These are phyloP conservation scores for Phylloscopus whistleri DNA, from an alignment of 2,113 vertebrate species.

Conservation along the genomic window DNA sequence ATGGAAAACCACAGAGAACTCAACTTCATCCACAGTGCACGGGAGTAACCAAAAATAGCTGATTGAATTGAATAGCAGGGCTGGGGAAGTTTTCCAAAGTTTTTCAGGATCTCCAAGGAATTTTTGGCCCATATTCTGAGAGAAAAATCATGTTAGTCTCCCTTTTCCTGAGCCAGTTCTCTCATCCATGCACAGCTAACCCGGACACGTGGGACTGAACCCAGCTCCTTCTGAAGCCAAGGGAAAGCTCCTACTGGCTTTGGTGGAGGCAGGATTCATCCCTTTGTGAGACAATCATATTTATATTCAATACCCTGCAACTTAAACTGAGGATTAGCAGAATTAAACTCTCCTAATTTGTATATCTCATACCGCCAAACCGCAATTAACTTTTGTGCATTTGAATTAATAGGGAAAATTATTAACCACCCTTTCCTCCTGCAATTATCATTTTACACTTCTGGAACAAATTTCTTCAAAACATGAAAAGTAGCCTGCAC, in stretches of 20 bases:
- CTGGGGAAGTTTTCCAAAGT: neutral
- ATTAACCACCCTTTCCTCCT: constrained; percentile 7
- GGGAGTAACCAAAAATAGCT: neutral
- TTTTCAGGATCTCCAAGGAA: neutral
- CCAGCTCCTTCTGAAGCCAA: neutral
- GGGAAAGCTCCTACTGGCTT: neutral
- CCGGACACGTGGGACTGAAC: neutral
- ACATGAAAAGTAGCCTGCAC: constrained; percentile 2
- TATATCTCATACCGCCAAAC: constrained; percentile 47
- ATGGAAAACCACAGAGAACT: neutral
- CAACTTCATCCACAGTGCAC: neutral
- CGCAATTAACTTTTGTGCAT: constrained; percentile 24
- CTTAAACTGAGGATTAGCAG: constrained; percentile 58
- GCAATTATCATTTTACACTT: constrained; percentile 39
- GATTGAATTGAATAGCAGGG: neutral
- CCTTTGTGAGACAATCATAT: constrained; percentile 13
- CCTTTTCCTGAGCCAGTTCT: neutral
- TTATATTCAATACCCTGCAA: constrained; percentile 46
- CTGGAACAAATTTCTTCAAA: neutral
- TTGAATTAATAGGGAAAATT: constrained; percentile 48
- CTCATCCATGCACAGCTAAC: neutral
- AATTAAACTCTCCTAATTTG: constrained; percentile 62
- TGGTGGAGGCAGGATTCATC: neutral
- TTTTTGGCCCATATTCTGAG: neutral
- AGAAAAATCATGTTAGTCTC: neutral